Conservation (phyloP, 2,797 vertebrate genomes). For the Sebastes diploproa region DNA sequence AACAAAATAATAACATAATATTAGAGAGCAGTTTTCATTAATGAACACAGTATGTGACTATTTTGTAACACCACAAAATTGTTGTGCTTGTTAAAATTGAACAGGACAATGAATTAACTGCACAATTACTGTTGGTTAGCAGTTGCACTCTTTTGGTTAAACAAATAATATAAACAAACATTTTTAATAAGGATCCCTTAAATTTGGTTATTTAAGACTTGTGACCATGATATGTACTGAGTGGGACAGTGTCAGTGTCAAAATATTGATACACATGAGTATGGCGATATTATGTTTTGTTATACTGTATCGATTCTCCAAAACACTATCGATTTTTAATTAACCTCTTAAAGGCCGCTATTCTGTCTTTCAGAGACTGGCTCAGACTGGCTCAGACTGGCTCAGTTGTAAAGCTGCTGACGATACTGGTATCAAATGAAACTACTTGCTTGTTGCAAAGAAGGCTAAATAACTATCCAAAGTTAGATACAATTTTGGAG, state of each 20-base stretch:
- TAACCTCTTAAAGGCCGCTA: no score
- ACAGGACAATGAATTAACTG: background rate
- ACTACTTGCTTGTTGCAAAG: no score
- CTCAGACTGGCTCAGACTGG: no score
- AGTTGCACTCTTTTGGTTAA: background rate
- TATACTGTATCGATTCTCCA: no score
- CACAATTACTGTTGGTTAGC: background rate
- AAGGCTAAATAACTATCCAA: no score
- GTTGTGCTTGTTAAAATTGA: background rate
- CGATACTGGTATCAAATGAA: no score
- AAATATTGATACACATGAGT: no score
- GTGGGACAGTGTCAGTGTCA: background rate
- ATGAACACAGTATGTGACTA: background rate
- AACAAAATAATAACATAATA: background rate
- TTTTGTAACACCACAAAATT: background rate
- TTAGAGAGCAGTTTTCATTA: background rate
- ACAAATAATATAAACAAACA: background rate
- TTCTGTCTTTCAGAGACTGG: no score
- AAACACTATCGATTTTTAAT: no score
- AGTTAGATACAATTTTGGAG: no score
- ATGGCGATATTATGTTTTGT: no score
- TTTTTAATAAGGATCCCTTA: background rate
- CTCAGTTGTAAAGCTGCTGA: no score
- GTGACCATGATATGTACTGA: background rate
- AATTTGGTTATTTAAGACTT: background rate